These are phyloP conservation scores for Ennomos quercinarius DNA, from an alignment of 2,888 invertebrate species.

Conservation along the genomic window DNA sequence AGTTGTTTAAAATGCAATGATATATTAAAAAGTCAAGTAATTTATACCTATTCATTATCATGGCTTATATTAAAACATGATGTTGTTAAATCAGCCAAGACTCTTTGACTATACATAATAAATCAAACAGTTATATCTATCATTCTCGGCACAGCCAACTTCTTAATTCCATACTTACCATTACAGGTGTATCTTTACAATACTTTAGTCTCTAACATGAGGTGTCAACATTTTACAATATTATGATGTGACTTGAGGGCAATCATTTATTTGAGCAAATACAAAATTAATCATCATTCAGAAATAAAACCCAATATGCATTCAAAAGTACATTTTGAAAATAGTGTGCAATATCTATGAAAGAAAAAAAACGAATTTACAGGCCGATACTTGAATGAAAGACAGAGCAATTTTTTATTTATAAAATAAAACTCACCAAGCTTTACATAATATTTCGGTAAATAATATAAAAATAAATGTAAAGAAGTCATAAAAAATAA, in stretches of 20 bases:
- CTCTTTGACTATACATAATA: conserved; percentile 17
- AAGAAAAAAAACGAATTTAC: conserved; percentile 30
- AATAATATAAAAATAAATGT: conserved; percentile 71
- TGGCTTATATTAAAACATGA: conserved; percentile 17
- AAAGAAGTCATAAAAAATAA: conserved; percentile 49
- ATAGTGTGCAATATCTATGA: conserved; percentile 16
- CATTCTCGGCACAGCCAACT: conserved; percentile 71
- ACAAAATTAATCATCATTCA: conserved; percentile 12
- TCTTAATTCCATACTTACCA: conserved; percentile 67
- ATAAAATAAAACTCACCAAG: conserved; percentile 62
- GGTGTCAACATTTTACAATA: conserved; percentile 2
- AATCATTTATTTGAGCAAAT: conserved; percentile 42
- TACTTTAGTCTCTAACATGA: conserved; percentile 48
- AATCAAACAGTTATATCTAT: conserved; percentile 44
- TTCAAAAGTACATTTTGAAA: conserved; percentile 33
- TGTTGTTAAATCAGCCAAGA: conserved; percentile 22
- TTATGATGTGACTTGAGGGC: conserved; percentile 35
- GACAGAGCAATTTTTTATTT: conserved; percentile 48
- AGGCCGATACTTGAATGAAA: conserved; percentile 38
- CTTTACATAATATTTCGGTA: conserved; percentile 66
- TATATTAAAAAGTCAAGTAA: conserved; percentile 17
- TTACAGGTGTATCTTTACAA: conserved; percentile 56
- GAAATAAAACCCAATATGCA: conserved; percentile 27
- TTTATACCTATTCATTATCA: conserved; percentile 19
- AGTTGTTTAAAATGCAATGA: conserved; percentile 44